These are phyloP conservation scores for Diarsia mendica DNA, from an alignment of 2,888 invertebrate genomes.

Conservation along the genomic window DNA sequence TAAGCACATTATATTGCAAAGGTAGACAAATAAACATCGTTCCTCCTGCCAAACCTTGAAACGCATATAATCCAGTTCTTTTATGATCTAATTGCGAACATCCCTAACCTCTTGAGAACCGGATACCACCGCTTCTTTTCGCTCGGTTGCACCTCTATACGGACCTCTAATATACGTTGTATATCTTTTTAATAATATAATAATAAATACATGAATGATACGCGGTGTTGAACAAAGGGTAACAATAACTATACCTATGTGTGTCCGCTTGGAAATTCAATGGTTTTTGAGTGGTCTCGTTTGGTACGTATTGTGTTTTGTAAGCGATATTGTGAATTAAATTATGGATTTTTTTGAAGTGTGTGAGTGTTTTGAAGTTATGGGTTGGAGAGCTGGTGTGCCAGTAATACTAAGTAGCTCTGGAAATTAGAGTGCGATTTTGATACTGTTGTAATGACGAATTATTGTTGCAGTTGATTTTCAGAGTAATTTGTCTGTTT, in stretches of 20 bases:
- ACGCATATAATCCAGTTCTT: slow-evolving; percentile 31
- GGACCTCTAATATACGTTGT: slow-evolving; percentile 80
- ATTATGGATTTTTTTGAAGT: slow-evolving; percentile 57
- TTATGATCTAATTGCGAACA: slow-evolving; percentile 53
- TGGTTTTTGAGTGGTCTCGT: slow-evolving; percentile 62
- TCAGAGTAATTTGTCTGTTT: not conserved
- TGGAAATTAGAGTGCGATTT: not conserved
- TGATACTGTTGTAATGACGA: no score
- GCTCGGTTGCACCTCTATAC: slow-evolving; percentile 82
- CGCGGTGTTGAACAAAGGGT: slow-evolving; percentile 58
- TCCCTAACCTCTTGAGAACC: slow-evolving; percentile 84
- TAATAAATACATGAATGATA: slow-evolving; percentile 82
- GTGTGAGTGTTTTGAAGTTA: slow-evolving; percentile 31
- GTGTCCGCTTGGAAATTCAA: slow-evolving; percentile 62
- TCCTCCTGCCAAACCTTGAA: slow-evolving; percentile 7
- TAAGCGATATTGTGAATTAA: slow-evolving; percentile 65
- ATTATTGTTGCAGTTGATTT: not conserved
- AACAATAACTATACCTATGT: slow-evolving; percentile 60
- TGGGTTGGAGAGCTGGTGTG: slow-evolving; percentile 24
- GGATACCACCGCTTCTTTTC: slow-evolving; percentile 86
- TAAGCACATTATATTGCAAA: not conserved
- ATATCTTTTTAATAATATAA: slow-evolving; percentile 86
- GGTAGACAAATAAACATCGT: not conserved
- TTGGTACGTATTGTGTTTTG: slow-evolving; percentile 53
- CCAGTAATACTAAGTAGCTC: not conserved